Percentiles rank a stretch among this genome's conserved stretches.
Conservation (phyloP, 2,113 vertebrate genomes). For the Rhinopomastus cyanomelas region DNA sequence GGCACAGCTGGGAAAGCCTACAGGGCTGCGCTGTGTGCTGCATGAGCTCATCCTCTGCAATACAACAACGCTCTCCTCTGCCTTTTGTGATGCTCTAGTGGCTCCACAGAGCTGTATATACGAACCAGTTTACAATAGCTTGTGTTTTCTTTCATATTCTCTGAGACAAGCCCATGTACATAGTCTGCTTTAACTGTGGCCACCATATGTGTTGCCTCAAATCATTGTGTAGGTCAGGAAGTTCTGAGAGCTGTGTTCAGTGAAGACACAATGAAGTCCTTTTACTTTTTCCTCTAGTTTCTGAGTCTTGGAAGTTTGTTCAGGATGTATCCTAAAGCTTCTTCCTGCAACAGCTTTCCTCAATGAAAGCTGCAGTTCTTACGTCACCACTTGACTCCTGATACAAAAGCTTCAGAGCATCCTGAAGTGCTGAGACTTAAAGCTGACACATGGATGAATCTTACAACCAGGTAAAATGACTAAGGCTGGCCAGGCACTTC, state of each 20-base stretch:
- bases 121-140: background rate
- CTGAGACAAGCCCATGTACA: fast-evolving
- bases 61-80: background rate
- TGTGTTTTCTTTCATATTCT: background rate
- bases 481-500: too few species aligned
- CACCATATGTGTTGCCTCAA: background rate
- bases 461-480: too few species aligned
- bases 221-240: background rate
- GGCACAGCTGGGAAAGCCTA: background rate
- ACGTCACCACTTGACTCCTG: background rate
- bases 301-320: background rate
- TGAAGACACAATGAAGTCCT: background rate
- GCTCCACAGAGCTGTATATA: background rate
- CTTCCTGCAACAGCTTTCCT: background rate
- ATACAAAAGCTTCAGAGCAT: background rate
- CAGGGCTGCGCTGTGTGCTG: background rate
- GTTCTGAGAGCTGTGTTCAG: background rate
- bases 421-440: background rate
- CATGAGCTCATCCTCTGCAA: background rate
- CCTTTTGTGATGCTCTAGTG: background rate
- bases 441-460: too few species aligned
- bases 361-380: background rate
- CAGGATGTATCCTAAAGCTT: background rate
- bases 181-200: background rate
- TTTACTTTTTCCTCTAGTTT: background rate